Evolutionary conservation across 2,888 invertebrate genomes (phyloP).

Genomic region (Lithophane socia): DNA sequence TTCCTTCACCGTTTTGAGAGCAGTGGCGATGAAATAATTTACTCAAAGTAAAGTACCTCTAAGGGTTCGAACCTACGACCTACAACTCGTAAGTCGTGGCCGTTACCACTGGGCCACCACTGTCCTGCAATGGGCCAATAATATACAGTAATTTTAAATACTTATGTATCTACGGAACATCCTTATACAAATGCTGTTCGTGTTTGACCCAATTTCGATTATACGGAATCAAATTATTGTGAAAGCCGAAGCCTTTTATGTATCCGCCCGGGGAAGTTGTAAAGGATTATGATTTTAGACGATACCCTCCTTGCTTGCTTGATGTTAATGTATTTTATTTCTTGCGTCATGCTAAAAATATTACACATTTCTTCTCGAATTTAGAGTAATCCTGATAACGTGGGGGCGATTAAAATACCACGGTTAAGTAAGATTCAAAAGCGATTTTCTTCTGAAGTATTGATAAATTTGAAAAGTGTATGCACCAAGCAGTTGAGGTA

Average conservation of each 20-base stretch:
- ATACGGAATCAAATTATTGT: conserved; percentile 59
- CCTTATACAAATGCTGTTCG: conserved; percentile 2
- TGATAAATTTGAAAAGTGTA: no score
- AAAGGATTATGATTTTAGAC: conserved; percentile 58
- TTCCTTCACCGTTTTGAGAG: no score
- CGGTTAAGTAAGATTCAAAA: neutral
- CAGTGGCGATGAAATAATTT: no score
- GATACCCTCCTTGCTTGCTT: conserved; percentile 5
- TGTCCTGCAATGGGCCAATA: no score
- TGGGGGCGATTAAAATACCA: neutral
- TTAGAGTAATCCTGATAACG: conserved; percentile 6
- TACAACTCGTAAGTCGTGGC: no score
- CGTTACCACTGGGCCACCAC: no score
- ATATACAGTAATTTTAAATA: no score
- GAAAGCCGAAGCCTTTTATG: conserved; percentile 57
- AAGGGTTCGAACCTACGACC: no score
- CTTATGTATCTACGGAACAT: conserved; percentile 37
- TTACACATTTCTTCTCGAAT: neutral
- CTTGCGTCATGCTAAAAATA: conserved; percentile 4
- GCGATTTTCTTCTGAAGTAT: neutral
- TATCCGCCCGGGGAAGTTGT: conserved; percentile 34
- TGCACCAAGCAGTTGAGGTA: no score
- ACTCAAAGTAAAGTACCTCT: no score
- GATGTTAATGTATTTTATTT: conserved; percentile 32
- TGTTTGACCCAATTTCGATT: conserved; percentile 34